Conservation (phyloP, 92 coral and sea anemone genomes). For the Galaxea fascicularis region DNA sequence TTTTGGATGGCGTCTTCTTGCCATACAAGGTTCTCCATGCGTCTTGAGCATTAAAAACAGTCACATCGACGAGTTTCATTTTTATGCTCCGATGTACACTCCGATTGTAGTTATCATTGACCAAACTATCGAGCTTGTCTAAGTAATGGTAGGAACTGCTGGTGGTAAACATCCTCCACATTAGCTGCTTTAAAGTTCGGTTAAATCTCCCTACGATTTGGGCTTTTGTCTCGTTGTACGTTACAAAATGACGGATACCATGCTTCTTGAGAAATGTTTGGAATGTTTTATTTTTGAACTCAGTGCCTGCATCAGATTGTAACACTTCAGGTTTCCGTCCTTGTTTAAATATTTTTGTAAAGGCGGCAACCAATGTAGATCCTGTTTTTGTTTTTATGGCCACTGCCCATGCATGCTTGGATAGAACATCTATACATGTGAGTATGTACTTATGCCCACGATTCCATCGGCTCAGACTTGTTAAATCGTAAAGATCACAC, state of each 20-base stretch:
- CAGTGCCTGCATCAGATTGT: slow-evolving; percentile 51
- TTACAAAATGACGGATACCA: slow-evolving; percentile 14
- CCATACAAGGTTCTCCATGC: slow-evolving; percentile 6
- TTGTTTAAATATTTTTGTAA: neutral
- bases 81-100: slow-evolving; percentile 48
- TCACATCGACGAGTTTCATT: slow-evolving; percentile 46
- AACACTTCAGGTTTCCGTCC: neutral
- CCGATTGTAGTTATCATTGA: slow-evolving; percentile 47
- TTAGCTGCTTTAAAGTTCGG: slow-evolving; percentile 1
- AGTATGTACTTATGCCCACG: neutral
- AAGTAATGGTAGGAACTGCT: slow-evolving; percentile 19
- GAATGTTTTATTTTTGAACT: slow-evolving; percentile 37
- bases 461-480: neutral
- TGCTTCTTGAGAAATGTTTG: slow-evolving; percentile 53
- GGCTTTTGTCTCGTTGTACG: slow-evolving; percentile 27
- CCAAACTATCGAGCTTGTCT: slow-evolving; percentile 13
- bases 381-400: neutral
- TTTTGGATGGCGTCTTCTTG: neutral
- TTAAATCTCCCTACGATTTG: slow-evolving; percentile 22
- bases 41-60: neutral
- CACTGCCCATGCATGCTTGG: neutral
- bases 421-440: neutral
- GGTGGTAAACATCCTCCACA: slow-evolving; percentile 41
- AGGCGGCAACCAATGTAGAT: neutral
- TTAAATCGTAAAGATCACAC: neutral